Evolutionary conservation across 2,797 vertebrate genomes (phyloP).

Genomic region (Silurus aristotelis): DNA sequence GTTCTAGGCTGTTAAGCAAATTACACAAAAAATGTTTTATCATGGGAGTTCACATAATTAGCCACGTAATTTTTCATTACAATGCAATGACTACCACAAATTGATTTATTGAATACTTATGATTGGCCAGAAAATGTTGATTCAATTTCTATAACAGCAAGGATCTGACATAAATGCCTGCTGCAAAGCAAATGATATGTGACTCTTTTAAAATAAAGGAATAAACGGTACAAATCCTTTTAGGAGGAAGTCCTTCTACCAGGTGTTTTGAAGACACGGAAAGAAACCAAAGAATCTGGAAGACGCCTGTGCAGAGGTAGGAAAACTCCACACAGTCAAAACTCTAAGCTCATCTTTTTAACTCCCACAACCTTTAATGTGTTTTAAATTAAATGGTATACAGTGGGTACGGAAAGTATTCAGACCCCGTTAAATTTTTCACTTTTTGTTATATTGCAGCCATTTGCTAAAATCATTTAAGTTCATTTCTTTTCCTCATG

Average conservation of each 20-base stretch:
- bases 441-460: too few relatives aligned
- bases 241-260: not conserved
- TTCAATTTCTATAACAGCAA: not conserved
- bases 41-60: not conserved
- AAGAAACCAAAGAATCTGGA: not conserved
- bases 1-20: not conserved
- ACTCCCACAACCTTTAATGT: not conserved
- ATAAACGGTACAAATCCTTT: too few relatives aligned
- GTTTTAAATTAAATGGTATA: not conserved
- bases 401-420: too few relatives aligned
- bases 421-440: too few relatives aligned
- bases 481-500: too few relatives aligned
- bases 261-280: not conserved
- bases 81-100: not conserved
- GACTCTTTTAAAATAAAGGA: too few relatives aligned
- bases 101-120: not conserved
- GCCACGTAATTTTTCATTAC: not conserved
- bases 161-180: not conserved
- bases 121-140: not conserved
- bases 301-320: not conserved
- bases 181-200: not conserved
- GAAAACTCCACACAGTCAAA: not conserved
- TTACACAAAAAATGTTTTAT: not conserved
- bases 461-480: too few relatives aligned
- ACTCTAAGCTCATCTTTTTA: not conserved